Base-by-base conservation (phyloP, 2,797 vertebrate genomes). In the Florisuga fusca region DNA sequence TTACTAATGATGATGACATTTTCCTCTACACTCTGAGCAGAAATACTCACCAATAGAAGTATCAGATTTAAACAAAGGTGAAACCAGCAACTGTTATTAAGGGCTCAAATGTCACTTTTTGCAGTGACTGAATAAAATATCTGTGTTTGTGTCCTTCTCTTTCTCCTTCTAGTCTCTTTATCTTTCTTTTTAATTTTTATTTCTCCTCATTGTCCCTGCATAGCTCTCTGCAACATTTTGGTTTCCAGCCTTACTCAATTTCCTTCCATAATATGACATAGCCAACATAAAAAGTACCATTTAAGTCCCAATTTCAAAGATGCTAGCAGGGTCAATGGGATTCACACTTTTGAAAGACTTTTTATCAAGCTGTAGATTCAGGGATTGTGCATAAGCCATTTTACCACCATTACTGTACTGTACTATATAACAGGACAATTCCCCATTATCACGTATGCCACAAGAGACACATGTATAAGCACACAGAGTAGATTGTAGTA, bases 291-390 rank as follows among this genome's bases (percentile, higher is more conserved):
- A 64, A 89, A 87, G 66, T 27, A 62, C 15, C 41, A 26, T 75
- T 91, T 93, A 68, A 76, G 46, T 62, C 91, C 66, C 62, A 15
- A 1, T 81, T 92, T 77, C 58, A 75, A 66, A 80, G 51, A 75
- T 33, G 41, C 21, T 83, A 78, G 22, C 51, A 55, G 31, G 45
- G 68, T 87, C 69, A 79, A 72, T 7, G 81, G 45, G 45, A 73
- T 46, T 88, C 73, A 57, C 25, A 10, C 59, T 55, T 71, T 33
- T 3, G 5, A 86, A 73, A 76, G 29, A 41, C 38, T 57, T 87
- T 83, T 51, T 54, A 50, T 84, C 82, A 59, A 80, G 15, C 72
- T 80, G 66, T 34, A 84, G 46, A 45, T 75, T 55, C 82, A 53
- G 33, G 36, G 41, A 26, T 41, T 67, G 26, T 6, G 16, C 10